These are phyloP conservation scores for Acronicta alni DNA, from an alignment of 2,888 invertebrate species.

Conservation along the genomic window DNA sequence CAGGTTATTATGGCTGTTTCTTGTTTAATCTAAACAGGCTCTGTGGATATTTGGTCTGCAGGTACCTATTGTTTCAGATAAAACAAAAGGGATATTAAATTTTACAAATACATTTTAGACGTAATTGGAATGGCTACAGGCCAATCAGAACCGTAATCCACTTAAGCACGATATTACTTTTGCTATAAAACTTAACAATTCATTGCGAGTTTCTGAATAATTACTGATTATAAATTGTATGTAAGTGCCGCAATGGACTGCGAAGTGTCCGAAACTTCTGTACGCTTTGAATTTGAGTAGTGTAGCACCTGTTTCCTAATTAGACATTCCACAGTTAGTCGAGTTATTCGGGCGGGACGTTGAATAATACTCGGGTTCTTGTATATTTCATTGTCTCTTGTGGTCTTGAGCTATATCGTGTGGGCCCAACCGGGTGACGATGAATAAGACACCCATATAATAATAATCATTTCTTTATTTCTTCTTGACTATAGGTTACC, in stretches of 20 bases:
- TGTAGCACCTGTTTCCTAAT: conserved; percentile 52
- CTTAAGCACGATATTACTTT: conserved; percentile 6
- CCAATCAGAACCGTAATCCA: conserved; percentile 4
- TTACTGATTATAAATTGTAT: conserved; percentile 36
- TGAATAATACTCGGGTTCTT: conserved; percentile 38
- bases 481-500: no score
- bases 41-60: conserved; percentile 23
- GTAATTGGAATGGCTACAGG: conserved; percentile 12
- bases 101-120: conserved; percentile 15
- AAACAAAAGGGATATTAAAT: conserved; percentile 14
- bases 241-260: conserved; percentile 41
- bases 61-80: conserved; percentile 16
- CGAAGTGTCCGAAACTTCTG: conserved; percentile 47
- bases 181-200: conserved; percentile 12
- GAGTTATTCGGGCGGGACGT: conserved; percentile 44
- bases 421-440: background rate
- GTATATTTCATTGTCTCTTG: conserved; percentile 21
- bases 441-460: background rate
- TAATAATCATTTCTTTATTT: no score
- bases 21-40: conserved; percentile 30
- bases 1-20: background rate
- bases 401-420: background rate
- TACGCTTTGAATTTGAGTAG: conserved; percentile 45
- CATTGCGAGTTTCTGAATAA: conserved; percentile 26
- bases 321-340: conserved; percentile 52